These are phyloP conservation scores for Sepiola atlantica DNA, from an alignment of 2,888 invertebrate genomes.

Conservation along the genomic window DNA sequence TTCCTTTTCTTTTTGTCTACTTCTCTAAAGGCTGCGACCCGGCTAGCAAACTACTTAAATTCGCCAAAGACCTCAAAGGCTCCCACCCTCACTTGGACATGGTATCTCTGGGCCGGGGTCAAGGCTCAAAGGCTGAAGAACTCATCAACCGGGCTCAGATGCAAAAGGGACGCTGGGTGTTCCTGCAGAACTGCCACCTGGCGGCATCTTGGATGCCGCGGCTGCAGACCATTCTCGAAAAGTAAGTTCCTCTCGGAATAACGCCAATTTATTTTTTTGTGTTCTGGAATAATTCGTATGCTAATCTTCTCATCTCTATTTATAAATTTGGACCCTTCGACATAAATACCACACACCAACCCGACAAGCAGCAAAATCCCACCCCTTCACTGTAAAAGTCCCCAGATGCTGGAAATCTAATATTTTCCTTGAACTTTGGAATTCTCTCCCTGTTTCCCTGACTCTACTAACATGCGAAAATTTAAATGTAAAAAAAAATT, in stretches of 20 bases:
- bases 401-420: too few relatives aligned
- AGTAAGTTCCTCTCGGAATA: constrained; percentile 58
- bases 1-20: not conserved
- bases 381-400: too few relatives aligned
- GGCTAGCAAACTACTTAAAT: constrained; percentile 68
- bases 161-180: constrained; percentile 75
- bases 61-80: constrained; percentile 73
- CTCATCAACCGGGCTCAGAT: constrained; percentile 74
- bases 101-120: constrained; percentile 75
- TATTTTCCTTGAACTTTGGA: too few relatives aligned
- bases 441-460: too few relatives aligned
- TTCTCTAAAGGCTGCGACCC: constrained; percentile 68
- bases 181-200: constrained; percentile 75
- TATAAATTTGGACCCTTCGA: too few relatives aligned
- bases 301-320: too few relatives aligned
- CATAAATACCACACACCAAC: too few relatives aligned
- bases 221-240: constrained; percentile 72
- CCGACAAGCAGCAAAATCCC: too few relatives aligned
- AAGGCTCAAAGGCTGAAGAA: constrained; percentile 75
- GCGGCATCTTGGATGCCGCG: constrained; percentile 74
- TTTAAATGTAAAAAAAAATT: too few relatives aligned
- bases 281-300: not conserved
- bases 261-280: not conserved
- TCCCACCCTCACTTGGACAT: constrained; percentile 73
- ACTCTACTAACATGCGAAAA: too few relatives aligned